Evolutionary conservation across 2,888 invertebrate species (phyloP).

Genomic region (Aproaerema taeniolella): DNA sequence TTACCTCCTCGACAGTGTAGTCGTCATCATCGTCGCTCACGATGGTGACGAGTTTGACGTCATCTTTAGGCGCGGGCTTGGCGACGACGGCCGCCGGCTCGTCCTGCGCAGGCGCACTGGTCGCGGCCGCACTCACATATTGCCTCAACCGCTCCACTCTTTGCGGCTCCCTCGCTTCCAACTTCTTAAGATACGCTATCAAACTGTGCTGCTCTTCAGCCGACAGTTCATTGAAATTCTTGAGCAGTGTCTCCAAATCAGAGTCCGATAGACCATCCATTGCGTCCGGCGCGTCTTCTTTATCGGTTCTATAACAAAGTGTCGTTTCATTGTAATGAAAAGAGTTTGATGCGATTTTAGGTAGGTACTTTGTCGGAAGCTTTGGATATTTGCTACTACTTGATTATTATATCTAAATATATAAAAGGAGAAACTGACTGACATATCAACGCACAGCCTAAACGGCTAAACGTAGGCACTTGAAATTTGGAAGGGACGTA

Average conservation of each 20-base stretch:
- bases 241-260: constrained; percentile 86
- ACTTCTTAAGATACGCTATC: constrained; percentile 87
- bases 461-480: too few relatives aligned
- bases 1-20: constrained; percentile 87
- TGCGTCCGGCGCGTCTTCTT: constrained; percentile 52
- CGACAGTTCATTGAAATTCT: constrained; percentile 86
- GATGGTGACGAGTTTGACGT: constrained; percentile 37
- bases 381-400: too few relatives aligned
- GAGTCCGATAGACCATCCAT: constrained; percentile 89
- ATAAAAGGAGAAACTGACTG: too few relatives aligned
- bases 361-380: too few relatives aligned
- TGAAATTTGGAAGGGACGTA: too few relatives aligned
- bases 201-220: constrained; percentile 90
- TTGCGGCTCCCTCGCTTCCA: constrained; percentile 85
- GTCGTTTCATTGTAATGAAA: too few relatives aligned
- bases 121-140: constrained; percentile 80
- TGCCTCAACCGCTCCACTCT: constrained; percentile 87
- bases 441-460: too few relatives aligned
- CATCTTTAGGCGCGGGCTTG: too few relatives aligned
- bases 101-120: constrained; percentile 14
- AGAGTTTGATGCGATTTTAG: too few relatives aligned
- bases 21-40: constrained; percentile 87
- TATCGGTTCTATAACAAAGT: constrained; percentile 38
- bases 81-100: too few relatives aligned
- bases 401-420: too few relatives aligned